phyloP scores from a whole-genome alignment of 2,888 invertebrate species.

The Bhutanitis thaidina region DNA sequence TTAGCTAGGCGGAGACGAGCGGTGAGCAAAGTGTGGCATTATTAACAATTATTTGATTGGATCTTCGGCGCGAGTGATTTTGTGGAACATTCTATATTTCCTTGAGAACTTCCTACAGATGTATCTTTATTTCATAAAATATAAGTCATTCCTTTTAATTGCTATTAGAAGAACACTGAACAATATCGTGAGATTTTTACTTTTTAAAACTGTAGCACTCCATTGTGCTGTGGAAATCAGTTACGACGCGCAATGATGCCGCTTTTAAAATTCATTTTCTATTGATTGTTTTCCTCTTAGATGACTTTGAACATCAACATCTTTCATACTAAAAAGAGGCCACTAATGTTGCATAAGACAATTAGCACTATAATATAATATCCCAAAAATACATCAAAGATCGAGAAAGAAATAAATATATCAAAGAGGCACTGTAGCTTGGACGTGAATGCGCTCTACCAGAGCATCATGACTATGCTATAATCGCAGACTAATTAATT shows the following conservation, averaged over 20 bases:
- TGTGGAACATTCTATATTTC: background rate
- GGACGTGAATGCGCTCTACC: no score
- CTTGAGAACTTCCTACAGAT: conserved; percentile 14
- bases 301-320: no score
- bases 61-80: conserved; percentile 4
- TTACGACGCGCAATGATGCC: background rate
- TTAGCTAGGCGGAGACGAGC: background rate
- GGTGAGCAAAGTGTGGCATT: conserved; percentile 1
- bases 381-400: no score
- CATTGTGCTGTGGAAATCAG: background rate
- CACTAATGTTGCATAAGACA: no score
- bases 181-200: conserved; percentile 3
- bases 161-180: background rate
- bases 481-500: no score
- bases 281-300: no score
- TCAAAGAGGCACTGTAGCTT: no score
- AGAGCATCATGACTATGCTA: no score
- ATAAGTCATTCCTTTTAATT: conserved; percentile 12
- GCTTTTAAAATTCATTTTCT: no score
- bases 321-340: no score
- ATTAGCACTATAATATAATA: no score
- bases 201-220: background rate
- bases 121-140: conserved; percentile 1
- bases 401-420: no score
- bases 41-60: conserved; percentile 16